These are phyloP conservation scores for Eristalis arbustorum DNA, from an alignment of 2,888 invertebrate genomes.

Conservation along the genomic window DNA sequence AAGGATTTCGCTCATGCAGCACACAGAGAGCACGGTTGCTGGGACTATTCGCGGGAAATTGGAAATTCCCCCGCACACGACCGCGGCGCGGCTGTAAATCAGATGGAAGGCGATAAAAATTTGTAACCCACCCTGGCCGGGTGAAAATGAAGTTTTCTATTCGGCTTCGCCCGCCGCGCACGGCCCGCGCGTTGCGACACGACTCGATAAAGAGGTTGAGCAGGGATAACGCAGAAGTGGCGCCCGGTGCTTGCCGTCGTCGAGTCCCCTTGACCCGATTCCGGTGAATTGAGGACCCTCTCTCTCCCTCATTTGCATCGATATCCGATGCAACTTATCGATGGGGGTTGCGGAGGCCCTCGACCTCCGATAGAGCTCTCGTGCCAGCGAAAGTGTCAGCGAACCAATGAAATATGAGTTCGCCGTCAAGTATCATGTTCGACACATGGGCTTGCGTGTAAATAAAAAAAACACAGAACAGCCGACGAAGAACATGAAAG, in stretches of 20 bases:
- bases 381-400: constrained; percentile 2
- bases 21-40: neutral
- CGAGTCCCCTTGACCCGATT: neutral
- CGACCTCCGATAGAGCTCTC: too few relatives aligned
- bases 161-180: constrained; percentile 1
- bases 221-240: neutral
- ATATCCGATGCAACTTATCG: neutral
- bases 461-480: neutral
- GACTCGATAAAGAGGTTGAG: constrained; percentile 46
- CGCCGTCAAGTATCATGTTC: constrained; percentile 30
- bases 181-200: constrained; percentile 24
- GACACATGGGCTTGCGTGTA: constrained; percentile 36
- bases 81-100: constrained; percentile 50
- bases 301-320: neutral
- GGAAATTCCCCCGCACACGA: constrained; percentile 12
- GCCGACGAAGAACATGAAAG: constrained; percentile 33
- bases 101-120: constrained; percentile 52
- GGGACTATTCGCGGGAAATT: constrained; percentile 22
- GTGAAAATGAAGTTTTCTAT: constrained; percentile 42
- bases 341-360: too few relatives aligned
- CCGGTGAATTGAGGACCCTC: too few relatives aligned
- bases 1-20: constrained; percentile 31
- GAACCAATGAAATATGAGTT: constrained; percentile 2
- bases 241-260: too few relatives aligned
- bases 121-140: constrained; percentile 13